Conservation (phyloP, 2,888 invertebrate genomes). For the Epistrophe grossulariae region DNA sequence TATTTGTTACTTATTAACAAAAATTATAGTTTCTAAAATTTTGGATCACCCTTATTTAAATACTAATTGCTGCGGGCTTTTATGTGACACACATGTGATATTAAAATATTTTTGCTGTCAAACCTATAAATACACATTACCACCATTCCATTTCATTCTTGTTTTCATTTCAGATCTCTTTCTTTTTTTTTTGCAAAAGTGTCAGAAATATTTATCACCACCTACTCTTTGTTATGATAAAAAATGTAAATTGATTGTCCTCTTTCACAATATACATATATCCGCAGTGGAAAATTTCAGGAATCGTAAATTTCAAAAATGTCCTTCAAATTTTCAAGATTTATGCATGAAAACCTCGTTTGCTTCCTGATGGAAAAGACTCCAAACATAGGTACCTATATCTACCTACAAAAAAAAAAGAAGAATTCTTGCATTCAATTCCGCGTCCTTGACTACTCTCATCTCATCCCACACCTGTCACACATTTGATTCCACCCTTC, state of each 20-base stretch:
- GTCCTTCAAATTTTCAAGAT: slow-evolving; percentile 35
- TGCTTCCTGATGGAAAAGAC: slow-evolving; percentile 40
- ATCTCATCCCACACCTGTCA: slow-evolving; percentile 47
- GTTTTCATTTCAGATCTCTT: too few relatives aligned
- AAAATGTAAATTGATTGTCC: not conserved
- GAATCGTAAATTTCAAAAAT: slow-evolving; percentile 35
- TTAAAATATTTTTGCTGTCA: too few relatives aligned
- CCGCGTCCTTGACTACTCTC: slow-evolving; percentile 6
- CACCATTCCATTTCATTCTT: not conserved
- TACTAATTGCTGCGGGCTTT: too few relatives aligned
- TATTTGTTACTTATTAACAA: too few relatives aligned
- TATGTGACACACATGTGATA: too few relatives aligned
- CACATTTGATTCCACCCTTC: slow-evolving; percentile 46
- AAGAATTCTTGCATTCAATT: slow-evolving; percentile 22
- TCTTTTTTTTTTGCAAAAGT: not conserved
- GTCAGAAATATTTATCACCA: slow-evolving; percentile 18
- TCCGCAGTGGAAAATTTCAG: not conserved
- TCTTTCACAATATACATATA: not conserved
- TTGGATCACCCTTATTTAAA: too few relatives aligned
- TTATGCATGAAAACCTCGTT: slow-evolving; percentile 34
- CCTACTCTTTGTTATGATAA: slow-evolving; percentile 2
- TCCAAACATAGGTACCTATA: not conserved
- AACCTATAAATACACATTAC: not conserved
- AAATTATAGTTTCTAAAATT: too few relatives aligned
- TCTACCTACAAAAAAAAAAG: not conserved